Evolutionary conservation across 2,888 invertebrate genomes (phyloP), one percentile per base, ranked within the genome.

Genomic region (Cheilosia variabilis): DNA sequence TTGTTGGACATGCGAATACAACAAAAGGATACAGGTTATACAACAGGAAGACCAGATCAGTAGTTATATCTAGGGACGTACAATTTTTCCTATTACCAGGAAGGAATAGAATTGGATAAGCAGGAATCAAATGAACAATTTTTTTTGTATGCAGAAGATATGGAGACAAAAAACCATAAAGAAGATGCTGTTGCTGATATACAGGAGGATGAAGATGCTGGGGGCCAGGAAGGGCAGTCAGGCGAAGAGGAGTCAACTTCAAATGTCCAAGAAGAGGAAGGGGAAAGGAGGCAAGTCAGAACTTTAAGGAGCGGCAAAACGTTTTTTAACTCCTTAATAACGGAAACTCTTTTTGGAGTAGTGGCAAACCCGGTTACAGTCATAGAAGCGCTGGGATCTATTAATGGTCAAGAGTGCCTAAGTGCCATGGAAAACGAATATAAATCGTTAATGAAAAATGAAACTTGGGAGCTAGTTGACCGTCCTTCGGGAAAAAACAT

Each of bases 271-370:
- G 41, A 41, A 13, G 41, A 41, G 41, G 15, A 15, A 41, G 41
- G 2, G 34, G 17, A 55, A 55, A 17, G 34, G 55, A 31, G 31
- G 34, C 55, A n/a, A 17, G 34, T 55, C 55, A 55, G 34, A 34
- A 31, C 34, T 7, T 31, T 55, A 31, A 31, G 55, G 27, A 31
- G 55, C n/a, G 31, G 52, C 1, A 22, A 52, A 24, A 52, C n/a
- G 10, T 22, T 52, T 19, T 24, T 52, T 24, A 52, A 13, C 52
- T 52, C 52, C 19, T 45, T 17, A 19, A 17, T 45, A 45, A 17
- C 45, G 15, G 45, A 45, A 17, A 17, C 45, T 45, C 52, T 52
- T 7, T 52, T 19, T 52, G 52, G 22, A 52, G 19, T 52, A 22
- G 52, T 52, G 13, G 24, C 31, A n/a, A 55, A 55, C 5, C n/a